Base-by-base conservation (phyloP, 2,797 vertebrate genomes). In the Urosaurus nigricauda region DNA sequence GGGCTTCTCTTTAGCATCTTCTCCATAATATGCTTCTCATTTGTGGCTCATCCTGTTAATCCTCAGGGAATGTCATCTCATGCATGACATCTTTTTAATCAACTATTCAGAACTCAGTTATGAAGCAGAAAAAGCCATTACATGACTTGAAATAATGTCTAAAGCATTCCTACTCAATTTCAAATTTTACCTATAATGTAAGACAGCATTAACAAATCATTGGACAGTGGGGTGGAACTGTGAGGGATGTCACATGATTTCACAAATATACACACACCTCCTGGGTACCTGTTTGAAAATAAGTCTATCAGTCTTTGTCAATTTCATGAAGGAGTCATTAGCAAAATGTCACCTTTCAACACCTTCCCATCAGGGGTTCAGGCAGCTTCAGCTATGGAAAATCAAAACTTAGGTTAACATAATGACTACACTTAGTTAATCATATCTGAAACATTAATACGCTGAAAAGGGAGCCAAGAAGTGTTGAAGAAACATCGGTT, bases 281-380 rank as follows among this genome's bases (percentile, higher is more conserved):
- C 13, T 56, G 53, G 90, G 94, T 79, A 90, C 89, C 91, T 95
- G 85, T 94, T 94, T 84, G 90, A 94, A 94, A 94, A 86, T 86
- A 88, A 92, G 89, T 92, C 65, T 90, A 96, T 97, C 95, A 93
- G 95, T 96, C 96, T 97, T 90, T 96, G 96, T 95, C 96, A 96
- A 90, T 95, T 94, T 96, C 92, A 92, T 94, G 80, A 84, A 93
- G 84, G 83, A 95, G 92, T 90, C 94, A 95, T 97, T 96, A 96
- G 95, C 94, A 90, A 96, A 97, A 96, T 97, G 96, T 97, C 96
- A 97, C 96, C 95, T 97, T 97, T 93, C 43, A 88, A 94, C 77
- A 86, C 95, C 86, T 90, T 95, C 91, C 91, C 14, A 70, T 92
- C 90, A 91, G 58, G 90, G 95, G 65, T 92, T 92, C 85, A 93